Evolutionary conservation across 2,888 invertebrate species (phyloP).

Genomic region (Clostera curtula): DNA sequence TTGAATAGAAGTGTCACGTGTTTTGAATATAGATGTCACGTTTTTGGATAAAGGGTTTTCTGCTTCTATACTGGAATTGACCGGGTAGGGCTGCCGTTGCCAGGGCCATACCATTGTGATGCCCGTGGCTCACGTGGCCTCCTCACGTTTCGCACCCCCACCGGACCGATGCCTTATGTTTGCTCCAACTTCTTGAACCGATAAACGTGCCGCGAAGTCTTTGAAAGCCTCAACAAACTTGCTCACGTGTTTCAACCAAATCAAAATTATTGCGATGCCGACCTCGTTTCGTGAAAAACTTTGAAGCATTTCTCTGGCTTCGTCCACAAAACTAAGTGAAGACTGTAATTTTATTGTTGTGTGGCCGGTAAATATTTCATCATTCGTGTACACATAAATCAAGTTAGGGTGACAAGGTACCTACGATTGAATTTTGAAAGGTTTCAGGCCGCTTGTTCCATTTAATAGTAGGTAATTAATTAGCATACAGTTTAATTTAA

Average conservation of each 20-base stretch:
- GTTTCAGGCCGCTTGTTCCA: no score
- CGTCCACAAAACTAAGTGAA: slow-evolving; percentile 18
- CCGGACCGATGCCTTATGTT: slow-evolving; percentile 41
- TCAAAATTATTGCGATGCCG: slow-evolving; percentile 36
- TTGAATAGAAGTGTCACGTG: no score
- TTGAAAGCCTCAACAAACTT: slow-evolving; percentile 49
- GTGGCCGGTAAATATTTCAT: slow-evolving; percentile 12
- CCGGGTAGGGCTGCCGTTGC: not conserved
- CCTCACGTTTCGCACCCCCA: slow-evolving; percentile 26
- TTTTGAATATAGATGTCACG: no score
- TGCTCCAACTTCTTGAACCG: slow-evolving; percentile 46
- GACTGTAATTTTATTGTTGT: slow-evolving; percentile 25
- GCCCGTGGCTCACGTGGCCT: slow-evolving; percentile 38
- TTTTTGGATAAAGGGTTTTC: no score
- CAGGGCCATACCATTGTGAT: slow-evolving; percentile 15
- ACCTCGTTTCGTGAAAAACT: slow-evolving; percentile 27
- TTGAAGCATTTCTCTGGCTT: slow-evolving; percentile 34
- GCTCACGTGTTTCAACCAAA: slow-evolving; percentile 47
- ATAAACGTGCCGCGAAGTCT: slow-evolving; percentile 52
- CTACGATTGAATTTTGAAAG: no score
- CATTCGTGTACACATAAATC: no score
- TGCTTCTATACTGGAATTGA: not conserved
- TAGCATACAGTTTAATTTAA: no score
- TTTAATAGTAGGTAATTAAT: no score
- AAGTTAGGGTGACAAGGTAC: no score